phyloP scores from a whole-genome alignment of 2,113 vertebrate species.

The Amia ocellicauda region DNA sequence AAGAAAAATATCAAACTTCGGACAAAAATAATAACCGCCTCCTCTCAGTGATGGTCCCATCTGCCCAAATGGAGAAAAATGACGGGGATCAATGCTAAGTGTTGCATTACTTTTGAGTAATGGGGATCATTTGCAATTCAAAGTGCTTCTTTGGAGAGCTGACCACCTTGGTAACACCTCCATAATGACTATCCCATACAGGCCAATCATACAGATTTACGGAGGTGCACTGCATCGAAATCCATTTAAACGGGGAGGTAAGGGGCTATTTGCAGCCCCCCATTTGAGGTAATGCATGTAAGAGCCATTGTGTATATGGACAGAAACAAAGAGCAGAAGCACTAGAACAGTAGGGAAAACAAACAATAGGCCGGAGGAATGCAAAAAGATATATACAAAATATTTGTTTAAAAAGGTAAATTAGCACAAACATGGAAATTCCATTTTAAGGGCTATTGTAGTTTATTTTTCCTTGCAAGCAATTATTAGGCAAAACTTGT shows the following conservation, averaged over 20 bases:
- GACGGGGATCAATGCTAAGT: conserved; percentile 62
- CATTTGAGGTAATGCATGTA: conserved; percentile 57
- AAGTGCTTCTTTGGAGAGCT: conserved; percentile 84
- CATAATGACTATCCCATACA: conserved; percentile 58
- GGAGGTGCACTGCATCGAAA: conserved; percentile 49
- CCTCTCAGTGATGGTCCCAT: conserved; percentile 51
- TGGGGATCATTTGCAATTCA: conserved; percentile 92
- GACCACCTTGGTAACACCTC: conserved; percentile 72
- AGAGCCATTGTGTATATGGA: conserved; percentile 63
- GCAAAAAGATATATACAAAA: conserved; percentile 43
- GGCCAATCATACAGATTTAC: conserved; percentile 76
- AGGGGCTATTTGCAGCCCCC: conserved; percentile 56
- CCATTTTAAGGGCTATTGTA: too few relatives aligned
- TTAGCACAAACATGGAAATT: conserved; percentile 39
- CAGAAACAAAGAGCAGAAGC: conserved; percentile 62
- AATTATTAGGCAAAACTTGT: too few relatives aligned
- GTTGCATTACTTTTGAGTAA: conserved; percentile 95
- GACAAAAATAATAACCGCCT: conserved; percentile 57
- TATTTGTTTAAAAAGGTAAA: conserved; percentile 42
- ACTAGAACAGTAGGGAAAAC: conserved; percentile 60
- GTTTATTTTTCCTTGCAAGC: too few relatives aligned
- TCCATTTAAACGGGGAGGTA: conserved; percentile 53
- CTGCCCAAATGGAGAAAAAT: conserved; percentile 63
- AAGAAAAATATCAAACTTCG: conserved; percentile 58
- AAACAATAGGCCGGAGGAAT: conserved; percentile 51